These are phyloP conservation scores for Seira ritae DNA, from an alignment of 2,888 invertebrate species.

Conservation along the genomic window DNA sequence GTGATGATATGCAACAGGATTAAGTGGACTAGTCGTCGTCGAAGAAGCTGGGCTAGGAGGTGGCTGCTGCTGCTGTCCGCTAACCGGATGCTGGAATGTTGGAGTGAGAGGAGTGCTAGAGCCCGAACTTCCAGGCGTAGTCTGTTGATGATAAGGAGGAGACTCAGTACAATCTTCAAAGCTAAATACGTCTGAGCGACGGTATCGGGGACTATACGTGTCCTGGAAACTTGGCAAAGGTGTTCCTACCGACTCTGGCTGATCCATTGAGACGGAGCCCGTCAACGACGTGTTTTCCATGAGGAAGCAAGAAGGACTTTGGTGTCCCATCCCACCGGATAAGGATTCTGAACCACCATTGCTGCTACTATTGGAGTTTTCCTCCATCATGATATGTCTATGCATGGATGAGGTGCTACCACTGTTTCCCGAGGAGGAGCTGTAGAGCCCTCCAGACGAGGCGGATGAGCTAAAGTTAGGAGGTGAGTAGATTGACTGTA, in stretches of 20 bases:
- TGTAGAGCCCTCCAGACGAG: constrained; percentile 35
- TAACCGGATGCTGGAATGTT: constrained; percentile 41
- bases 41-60: constrained; percentile 58
- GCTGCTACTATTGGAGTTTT: constrained; percentile 72
- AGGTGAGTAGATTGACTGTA: constrained; percentile 37
- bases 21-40: constrained; percentile 54
- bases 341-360: constrained; percentile 65
- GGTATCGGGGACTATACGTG: constrained; percentile 87
- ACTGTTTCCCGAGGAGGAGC: constrained; percentile 33
- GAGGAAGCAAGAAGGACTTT: constrained; percentile 70
- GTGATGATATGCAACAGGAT: constrained; percentile 65
- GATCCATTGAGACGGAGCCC: constrained; percentile 70
- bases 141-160: constrained; percentile 62
- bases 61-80: constrained; percentile 46
- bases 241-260: constrained; percentile 66
- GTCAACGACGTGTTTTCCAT: constrained; percentile 70
- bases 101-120: constrained; percentile 65
- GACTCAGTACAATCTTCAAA: constrained; percentile 73
- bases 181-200: constrained; percentile 72
- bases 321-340: constrained; percentile 53
- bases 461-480: constrained; percentile 44
- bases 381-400: constrained; percentile 73
- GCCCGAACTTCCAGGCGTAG: constrained; percentile 59
- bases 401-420: constrained; percentile 38
- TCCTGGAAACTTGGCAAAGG: constrained; percentile 80